phyloP scores from a whole-genome alignment of 2,888 invertebrate species.

The Pyrgus malvae region DNA sequence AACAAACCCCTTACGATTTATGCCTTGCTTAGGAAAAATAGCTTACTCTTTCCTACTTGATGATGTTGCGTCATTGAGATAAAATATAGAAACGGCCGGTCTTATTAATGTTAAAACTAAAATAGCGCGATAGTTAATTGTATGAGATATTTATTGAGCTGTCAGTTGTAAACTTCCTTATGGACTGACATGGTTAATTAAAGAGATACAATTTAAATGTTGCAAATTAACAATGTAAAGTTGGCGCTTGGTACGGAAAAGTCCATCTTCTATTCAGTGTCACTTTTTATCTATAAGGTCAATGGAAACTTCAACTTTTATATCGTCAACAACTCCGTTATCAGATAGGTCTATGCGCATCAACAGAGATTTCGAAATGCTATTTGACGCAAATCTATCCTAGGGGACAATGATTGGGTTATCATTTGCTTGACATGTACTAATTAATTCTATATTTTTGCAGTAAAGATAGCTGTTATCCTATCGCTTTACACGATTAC shows the following conservation, averaged over 20 bases:
- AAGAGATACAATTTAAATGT: too few relatives aligned
- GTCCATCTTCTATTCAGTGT: conserved; percentile 11
- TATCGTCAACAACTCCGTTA: conserved; percentile 53
- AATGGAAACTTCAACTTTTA: conserved; percentile 58
- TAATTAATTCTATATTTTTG: conserved; percentile 51
- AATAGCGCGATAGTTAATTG: too few relatives aligned
- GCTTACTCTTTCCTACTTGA: conserved; percentile 29
- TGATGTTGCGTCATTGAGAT: conserved; percentile 1
- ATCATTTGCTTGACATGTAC: conserved; percentile 51
- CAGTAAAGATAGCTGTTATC: conserved; percentile 19
- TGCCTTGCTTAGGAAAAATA: conserved; percentile 45
- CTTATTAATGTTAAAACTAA: too few relatives aligned
- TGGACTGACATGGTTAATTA: too few relatives aligned
- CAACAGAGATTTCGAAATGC: conserved; percentile 43
- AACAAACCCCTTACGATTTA: conserved; percentile 53
- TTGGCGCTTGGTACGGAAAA: background rate
- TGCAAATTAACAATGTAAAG: too few relatives aligned
- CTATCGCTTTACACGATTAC: background rate
- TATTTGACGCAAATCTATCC: conserved; percentile 64
- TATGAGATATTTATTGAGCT: too few relatives aligned
- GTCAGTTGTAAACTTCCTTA: too few relatives aligned
- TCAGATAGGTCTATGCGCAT: conserved; percentile 37
- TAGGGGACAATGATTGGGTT: conserved; percentile 56
- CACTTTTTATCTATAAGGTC: conserved; percentile 51
- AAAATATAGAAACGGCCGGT: background rate